These are phyloP conservation scores for Orthosia cruda DNA, from an alignment of 2,888 invertebrate genomes.

Conservation along the genomic window DNA sequence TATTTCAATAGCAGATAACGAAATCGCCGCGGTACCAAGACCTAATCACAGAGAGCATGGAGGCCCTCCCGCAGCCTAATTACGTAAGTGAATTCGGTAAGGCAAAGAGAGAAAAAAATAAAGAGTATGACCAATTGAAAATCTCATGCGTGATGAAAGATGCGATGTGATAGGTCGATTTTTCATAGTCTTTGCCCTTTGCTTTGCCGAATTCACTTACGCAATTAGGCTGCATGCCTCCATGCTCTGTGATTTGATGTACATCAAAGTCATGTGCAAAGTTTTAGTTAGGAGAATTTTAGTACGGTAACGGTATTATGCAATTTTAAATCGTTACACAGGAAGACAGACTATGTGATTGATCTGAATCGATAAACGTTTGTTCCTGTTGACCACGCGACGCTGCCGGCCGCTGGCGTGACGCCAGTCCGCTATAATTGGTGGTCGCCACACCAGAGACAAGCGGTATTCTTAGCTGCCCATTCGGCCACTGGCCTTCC, in stretches of 20 bases:
- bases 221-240: background rate
- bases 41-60: background rate
- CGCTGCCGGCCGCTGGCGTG: slow-evolving; percentile 92
- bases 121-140: too few species aligned
- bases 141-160: too few species aligned
- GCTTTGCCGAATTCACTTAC: too few species aligned
- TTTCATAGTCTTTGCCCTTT: too few species aligned
- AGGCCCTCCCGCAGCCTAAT: too few species aligned
- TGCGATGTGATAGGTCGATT: too few species aligned
- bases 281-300: background rate
- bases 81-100: too few species aligned
- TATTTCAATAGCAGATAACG: background rate
- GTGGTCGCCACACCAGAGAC: slow-evolving; percentile 93
- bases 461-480: slow-evolving; percentile 93
- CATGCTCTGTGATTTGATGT: background rate
- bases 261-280: background rate
- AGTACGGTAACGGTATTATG: background rate
- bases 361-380: slow-evolving; percentile 85
- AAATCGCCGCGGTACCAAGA: background rate
- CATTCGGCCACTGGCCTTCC: slow-evolving; percentile 90
- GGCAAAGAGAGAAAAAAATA: too few species aligned
- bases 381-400: slow-evolving; percentile 85
- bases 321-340: slow-evolving; percentile 32
- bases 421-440: slow-evolving; percentile 97
- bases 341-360: slow-evolving; percentile 78